Evolutionary conservation across 1,140 invertebrate species (phyloP).

Genomic region (Hycleus cichorii): DNA sequence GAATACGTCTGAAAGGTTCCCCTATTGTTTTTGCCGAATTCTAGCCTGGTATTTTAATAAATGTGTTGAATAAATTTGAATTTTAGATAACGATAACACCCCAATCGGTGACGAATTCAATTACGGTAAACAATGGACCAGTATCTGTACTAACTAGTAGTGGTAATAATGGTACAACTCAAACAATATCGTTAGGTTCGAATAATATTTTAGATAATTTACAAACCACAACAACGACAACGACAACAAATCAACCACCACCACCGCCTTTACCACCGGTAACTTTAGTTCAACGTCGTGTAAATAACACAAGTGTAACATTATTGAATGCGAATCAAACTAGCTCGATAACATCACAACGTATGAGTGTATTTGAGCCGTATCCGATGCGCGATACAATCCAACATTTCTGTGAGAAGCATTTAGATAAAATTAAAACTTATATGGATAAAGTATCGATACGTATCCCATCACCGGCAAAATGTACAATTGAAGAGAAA

Average conservation of each 20-base stretch:
- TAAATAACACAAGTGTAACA: constrained; percentile 63
- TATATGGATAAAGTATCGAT: constrained; percentile 84
- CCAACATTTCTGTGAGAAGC: constrained; percentile 91
- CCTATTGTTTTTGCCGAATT: too few species aligned
- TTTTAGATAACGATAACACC: constrained; percentile 9
- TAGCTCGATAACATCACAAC: constrained; percentile 46
- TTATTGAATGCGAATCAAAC: constrained; percentile 55
- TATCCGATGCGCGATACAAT: constrained; percentile 84
- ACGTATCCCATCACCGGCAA: constrained; percentile 78
- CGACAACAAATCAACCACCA: constrained; percentile 5
- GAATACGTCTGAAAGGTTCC: too few species aligned
- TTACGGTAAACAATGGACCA: constrained; percentile 35
- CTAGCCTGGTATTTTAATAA: too few species aligned
- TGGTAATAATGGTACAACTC: constrained; percentile 24
- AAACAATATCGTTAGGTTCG: constrained; percentile 34
- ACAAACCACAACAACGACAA: constrained; percentile 28
- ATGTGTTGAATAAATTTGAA: too few species aligned
- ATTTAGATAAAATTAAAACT: constrained; percentile 80
- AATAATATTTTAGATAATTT: constrained; percentile 24
- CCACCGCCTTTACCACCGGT: constrained; percentile 12
- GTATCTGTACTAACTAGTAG: constrained; percentile 34
- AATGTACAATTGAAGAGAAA: constrained; percentile 80
- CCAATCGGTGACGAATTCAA: constrained; percentile 31
- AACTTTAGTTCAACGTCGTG: constrained; percentile 54
- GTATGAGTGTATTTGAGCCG: constrained; percentile 79